Evolutionary conservation across 2,888 invertebrate genomes (phyloP), one percentile per base, ranked within the genome.

Genomic region (Buathra laborator): DNA sequence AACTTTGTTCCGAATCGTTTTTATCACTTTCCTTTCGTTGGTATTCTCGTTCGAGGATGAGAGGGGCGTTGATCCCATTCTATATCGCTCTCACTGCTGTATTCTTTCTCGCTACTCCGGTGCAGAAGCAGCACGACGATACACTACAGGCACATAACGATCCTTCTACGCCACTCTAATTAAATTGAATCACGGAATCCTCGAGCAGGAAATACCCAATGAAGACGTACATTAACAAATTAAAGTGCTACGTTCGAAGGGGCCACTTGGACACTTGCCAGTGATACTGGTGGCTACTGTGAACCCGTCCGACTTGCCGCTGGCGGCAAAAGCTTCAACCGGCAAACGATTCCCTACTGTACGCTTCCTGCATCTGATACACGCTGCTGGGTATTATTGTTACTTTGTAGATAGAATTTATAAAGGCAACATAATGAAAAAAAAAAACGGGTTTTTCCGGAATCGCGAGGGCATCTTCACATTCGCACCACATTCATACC

Each of bases 181-280:
- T 91, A 91, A 92, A 91, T 92, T 90, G 90, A 92, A 92, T 91
- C 90, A 91, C 90, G 91, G 90, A 92, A 91, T 90, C 87, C 87
- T 68, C 85, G 86, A 87, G 87, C 91, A 91, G 92, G 92, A 92
- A 92, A 91, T 91, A 91, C 84, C 89, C 92, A 90, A 92, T 92
- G 91, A 92, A 92, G 92, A 91, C 89, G 86, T 89, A 88, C 90
- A 91, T 92, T 92, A 91, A 91, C 91, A 90, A 91, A 92, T 92
- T 91, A 91, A 91, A 91, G 89, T 89, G 90, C 88, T 88, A 89
- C 87, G 90, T 89, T 89, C 89, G 89, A 88, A 87, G 81, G 88
- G 88, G 84, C 84, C 83, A 88, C 88, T 90, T 91, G 91, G 91
- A 91, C 88, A 88, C 87, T 90, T 89, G 92, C 91, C 92, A 91